Conservation (phyloP, 2,888 invertebrate species). For the Baccha elongata region DNA sequence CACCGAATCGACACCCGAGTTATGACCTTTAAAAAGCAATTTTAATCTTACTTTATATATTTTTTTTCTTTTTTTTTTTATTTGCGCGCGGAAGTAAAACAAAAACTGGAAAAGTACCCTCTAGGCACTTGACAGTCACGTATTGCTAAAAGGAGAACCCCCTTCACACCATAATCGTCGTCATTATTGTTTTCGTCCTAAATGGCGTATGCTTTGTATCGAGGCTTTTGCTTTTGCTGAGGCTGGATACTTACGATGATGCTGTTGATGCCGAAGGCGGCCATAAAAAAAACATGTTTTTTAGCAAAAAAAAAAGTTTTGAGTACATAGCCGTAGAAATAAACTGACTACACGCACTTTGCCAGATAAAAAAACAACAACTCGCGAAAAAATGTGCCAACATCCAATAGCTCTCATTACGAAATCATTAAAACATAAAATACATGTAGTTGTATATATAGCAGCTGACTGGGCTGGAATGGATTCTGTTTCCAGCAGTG, state of each 20-base stretch:
- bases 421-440: constrained; percentile 54
- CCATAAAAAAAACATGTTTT: constrained; percentile 32
- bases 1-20: constrained; percentile 30
- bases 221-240: constrained; percentile 25
- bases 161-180: constrained; percentile 23
- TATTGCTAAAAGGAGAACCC: constrained; percentile 22
- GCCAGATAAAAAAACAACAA: constrained; percentile 29
- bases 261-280: constrained; percentile 36
- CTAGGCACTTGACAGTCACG: constrained; percentile 37
- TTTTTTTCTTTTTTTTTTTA: background rate
- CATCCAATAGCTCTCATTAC: constrained; percentile 62
- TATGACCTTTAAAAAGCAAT: constrained; percentile 52
- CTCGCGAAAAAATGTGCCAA: constrained; percentile 66
- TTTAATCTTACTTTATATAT: constrained; percentile 39
- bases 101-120: constrained; percentile 33
- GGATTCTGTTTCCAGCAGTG: background rate
- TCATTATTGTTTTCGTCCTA: constrained; percentile 49
- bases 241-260: constrained; percentile 11
- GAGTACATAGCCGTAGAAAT: constrained; percentile 44
- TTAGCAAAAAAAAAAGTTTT: background rate
- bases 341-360: constrained; percentile 61
- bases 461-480: background rate
- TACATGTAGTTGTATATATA: background rate
- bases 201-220: constrained; percentile 49
- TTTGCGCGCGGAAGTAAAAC: constrained; percentile 26